Conservation (phyloP, 2,113 vertebrate genomes). For the Halichoeres trimaculatus region DNA sequence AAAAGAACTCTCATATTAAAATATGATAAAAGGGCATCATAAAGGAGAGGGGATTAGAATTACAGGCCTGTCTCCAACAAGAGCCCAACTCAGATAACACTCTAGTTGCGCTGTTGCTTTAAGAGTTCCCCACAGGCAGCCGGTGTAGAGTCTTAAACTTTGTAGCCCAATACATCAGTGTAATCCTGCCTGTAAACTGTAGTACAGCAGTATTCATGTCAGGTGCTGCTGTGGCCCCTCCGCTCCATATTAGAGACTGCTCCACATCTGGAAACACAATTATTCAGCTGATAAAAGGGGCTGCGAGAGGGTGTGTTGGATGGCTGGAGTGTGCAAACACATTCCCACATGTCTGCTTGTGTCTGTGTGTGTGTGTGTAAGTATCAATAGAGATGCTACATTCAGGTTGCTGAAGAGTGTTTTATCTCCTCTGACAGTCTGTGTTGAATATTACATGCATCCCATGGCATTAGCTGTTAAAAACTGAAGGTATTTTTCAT, state of each 20-base stretch:
- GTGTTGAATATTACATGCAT: constrained; percentile 50
- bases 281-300: constrained; percentile 20
- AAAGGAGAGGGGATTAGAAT: constrained; percentile 3
- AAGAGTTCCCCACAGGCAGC: constrained; percentile 6
- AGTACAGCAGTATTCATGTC: constrained; percentile 14
- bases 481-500: constrained; percentile 42
- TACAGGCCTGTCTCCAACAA: neutral
- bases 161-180: neutral
- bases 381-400: constrained; percentile 20
- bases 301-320: neutral
- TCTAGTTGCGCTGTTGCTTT: constrained; percentile 1
- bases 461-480: constrained; percentile 31
- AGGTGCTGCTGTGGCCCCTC: constrained; percentile 29
- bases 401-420: constrained; percentile 23
- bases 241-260: constrained; percentile 7
- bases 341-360: neutral
- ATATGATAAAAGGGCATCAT: neutral
- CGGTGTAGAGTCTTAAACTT: constrained; percentile 12
- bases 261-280: constrained; percentile 41
- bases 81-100: neutral
- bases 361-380: constrained; percentile 3
- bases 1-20: neutral
- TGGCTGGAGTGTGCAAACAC: neutral
- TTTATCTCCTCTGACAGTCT: constrained; percentile 37
- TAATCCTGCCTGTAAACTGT: constrained; percentile 19